These are phyloP conservation scores for Siniperca knerii DNA, from an alignment of 2,113 vertebrate genomes.

Conservation along the genomic window DNA sequence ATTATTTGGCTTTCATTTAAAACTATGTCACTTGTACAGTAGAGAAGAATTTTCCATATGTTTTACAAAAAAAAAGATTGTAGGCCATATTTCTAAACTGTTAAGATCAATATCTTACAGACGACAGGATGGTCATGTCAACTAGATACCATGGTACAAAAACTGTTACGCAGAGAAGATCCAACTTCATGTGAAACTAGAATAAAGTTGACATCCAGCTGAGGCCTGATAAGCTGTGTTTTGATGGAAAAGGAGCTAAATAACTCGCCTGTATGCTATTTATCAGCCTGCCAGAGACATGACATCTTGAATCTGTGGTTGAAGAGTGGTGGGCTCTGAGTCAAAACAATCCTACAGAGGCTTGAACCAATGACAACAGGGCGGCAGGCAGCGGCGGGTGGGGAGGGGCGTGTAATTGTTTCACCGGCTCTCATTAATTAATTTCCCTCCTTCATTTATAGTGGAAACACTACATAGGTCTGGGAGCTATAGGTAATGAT, in stretches of 20 bases:
- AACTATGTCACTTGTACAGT: neutral
- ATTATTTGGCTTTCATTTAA: neutral
- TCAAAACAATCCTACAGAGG: slow-evolving; percentile 69
- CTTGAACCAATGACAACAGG: slow-evolving; percentile 61
- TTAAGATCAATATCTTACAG: neutral
- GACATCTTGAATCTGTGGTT: slow-evolving; percentile 39
- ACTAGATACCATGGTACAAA: neutral
- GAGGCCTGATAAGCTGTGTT: slow-evolving; percentile 1
- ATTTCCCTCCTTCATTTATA: slow-evolving; percentile 73
- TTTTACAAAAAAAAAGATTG: neutral
- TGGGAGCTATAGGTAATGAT: slow-evolving; percentile 74
- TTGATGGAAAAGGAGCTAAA: slow-evolving; percentile 39
- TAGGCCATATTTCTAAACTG: neutral
- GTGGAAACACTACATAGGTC: slow-evolving; percentile 68
- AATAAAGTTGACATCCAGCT: neutral
- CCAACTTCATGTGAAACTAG: neutral
- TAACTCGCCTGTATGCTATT: slow-evolving; percentile 35
- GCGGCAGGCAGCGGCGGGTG: slow-evolving; percentile 14
- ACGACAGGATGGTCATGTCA: neutral
- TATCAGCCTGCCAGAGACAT: slow-evolving; percentile 52
- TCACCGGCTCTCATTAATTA: slow-evolving; percentile 72
- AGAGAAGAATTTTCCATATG: no score
- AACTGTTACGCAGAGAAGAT: neutral
- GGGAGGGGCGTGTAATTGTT: slow-evolving; percentile 72
- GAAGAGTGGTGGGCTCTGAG: slow-evolving; percentile 45